Evolutionary conservation across 2,888 invertebrate genomes (phyloP), one percentile per base, ranked within the genome.

Genomic region (Ischnus inquisitorius): DNA sequence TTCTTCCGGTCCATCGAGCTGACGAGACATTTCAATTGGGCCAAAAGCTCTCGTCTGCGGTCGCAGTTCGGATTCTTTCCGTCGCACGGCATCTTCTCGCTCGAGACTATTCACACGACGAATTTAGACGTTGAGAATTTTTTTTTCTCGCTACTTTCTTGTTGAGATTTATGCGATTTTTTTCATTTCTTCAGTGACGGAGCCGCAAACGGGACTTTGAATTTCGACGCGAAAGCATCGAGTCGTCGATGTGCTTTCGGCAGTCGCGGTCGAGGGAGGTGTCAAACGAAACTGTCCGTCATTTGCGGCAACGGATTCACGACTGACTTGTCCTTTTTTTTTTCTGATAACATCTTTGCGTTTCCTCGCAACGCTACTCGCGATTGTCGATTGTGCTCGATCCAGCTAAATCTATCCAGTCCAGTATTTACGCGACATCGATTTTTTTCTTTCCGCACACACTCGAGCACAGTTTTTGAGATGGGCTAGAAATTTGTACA

Each of bases 1-100:
- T 93, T 92, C 91, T 90, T 92, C 74, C 86, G 86, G 67, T 93
- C 93, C 93, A 93, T 93, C 4, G 92, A 91, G 16, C 88, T 90
- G 76, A 93, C 89, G 22, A 93, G 87, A 79, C 93, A 93, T 90
- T 93, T 93, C 22, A 93, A 84, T 78, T 92, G 91, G 1, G 90
- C 83, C 14, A 93, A 75, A 46, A 93, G 87, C 57, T 92, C 90
- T 3, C 92, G 89, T 41, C 93, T 87, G 22, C 91, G 88, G 8
- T 92, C 88, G 74, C 93, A 93, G 79, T 91, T 89, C 2, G 88
- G 87, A 85, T 92, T 93, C 78, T 91, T 92, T 41, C 93, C 93
- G 76, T 92, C 92, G 57, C 93, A 93, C 60, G 93, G 91, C 93
- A 93, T 93, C 57, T 86, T 87, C 79, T 57, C 3, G 25, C 43